Base-by-base conservation (phyloP, 2,888 invertebrate genomes). In the Cheilosia pagana region DNA sequence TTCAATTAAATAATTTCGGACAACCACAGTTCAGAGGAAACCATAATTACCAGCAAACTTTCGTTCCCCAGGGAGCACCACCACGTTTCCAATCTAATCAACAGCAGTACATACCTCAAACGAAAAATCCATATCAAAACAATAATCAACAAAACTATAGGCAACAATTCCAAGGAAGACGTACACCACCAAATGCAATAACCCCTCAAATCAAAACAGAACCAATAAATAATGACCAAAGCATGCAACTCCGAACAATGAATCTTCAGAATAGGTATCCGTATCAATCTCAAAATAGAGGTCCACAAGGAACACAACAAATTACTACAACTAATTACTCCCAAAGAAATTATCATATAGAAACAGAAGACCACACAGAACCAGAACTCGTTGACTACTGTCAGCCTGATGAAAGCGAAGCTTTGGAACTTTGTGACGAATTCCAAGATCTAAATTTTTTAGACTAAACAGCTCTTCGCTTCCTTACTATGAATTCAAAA, bases 371-470 rank as follows among this genome's bases (percentile, higher is more conserved):
- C 19, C 52, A 52, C 16, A 52, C 21, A 8, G 19, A 50, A 21
- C 10, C 19, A 21, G 48, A 28, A 19, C 1, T 57, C 19, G 35
- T 57, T 31, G 59, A 59, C n/a, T 59, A 59, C 19, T 14, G 25
- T 43, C 50, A 63, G 21, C 63, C 48, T 7, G 21, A 63, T 8
- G 31, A 48, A 31, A 19, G 14, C 6, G 31, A 63, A 63, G 28
- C 63, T 50, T 35, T 35, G 35, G 48, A 48, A 50, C n/a, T 63
- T 31, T 31, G 50, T 21, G 48, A 63, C 12, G 35, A 48, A 35
- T 35, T 62, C 28, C 28, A 45, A 14, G 72, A 63, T 21, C 53
- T 72, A n/a, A 19, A 72, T 62, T 72, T 72, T 48, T 72, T 62
- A 63, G 72, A 5, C 25, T 74, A 74, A 63, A 25, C 23, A 31